Evolutionary conservation across 1,140 invertebrate genomes (phyloP).

Genomic region (Latrodectus geometricus): DNA sequence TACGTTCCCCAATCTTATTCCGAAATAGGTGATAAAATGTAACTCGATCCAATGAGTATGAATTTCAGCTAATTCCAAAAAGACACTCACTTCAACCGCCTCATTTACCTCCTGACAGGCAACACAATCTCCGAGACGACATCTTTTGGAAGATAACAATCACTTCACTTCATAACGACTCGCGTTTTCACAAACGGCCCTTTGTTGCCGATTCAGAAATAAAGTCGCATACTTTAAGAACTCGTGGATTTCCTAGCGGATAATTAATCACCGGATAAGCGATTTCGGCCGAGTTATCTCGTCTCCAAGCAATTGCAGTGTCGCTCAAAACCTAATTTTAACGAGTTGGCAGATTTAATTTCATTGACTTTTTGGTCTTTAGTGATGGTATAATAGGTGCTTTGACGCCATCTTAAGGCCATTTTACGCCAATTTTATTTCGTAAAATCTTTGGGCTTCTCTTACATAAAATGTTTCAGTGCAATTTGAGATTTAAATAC

Average conservation of each 20-base stretch:
- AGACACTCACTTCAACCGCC: background rate
- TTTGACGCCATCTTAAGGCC: too few relatives aligned
- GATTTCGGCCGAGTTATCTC: background rate
- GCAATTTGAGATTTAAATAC: too few relatives aligned
- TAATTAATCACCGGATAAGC: background rate
- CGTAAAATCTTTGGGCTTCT: too few relatives aligned
- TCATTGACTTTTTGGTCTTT: background rate
- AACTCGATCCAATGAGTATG: background rate
- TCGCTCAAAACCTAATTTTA: slow-evolving; percentile 7
- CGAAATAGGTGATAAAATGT: slow-evolving; percentile 2
- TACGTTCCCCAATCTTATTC: too few relatives aligned
- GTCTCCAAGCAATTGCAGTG: background rate
- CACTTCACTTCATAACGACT: slow-evolving; percentile 5
- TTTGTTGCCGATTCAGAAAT: slow-evolving; percentile 16
- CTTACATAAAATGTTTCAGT: too few relatives aligned
- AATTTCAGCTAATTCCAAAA: background rate
- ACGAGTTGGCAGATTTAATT: background rate
- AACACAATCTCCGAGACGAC: background rate
- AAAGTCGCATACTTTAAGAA: background rate
- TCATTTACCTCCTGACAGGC: slow-evolving; percentile 27
- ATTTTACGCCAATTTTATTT: too few relatives aligned
- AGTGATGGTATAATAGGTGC: too few relatives aligned
- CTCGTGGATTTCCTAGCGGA: background rate
- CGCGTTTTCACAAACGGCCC: background rate
- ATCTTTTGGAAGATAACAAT: slow-evolving; percentile 23